These are phyloP conservation scores for Dicerorhinus sumatrensis DNA, from an alignment of 2,113 vertebrate genomes.

Conservation along the genomic window DNA sequence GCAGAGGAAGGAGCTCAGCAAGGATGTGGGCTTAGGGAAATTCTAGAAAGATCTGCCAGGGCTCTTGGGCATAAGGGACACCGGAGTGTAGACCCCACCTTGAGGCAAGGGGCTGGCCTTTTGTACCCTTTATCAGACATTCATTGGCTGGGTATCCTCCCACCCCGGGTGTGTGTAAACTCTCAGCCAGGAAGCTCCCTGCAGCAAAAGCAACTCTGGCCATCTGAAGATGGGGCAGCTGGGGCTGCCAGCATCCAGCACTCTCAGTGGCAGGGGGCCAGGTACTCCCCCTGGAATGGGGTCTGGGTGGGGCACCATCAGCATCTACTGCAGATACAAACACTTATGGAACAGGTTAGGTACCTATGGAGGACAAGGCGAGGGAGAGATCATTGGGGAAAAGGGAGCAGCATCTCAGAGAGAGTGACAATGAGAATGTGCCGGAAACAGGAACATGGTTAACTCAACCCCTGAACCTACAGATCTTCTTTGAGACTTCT, in stretches of 20 bases:
- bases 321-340: neutral
- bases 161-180: neutral
- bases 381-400: rapidly evolving
- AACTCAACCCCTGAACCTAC: neutral
- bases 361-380: rapidly evolving
- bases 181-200: neutral
- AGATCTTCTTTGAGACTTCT: neutral
- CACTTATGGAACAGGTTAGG: neutral
- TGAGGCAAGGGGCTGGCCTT: neutral
- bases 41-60: neutral
- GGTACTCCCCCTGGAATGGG: neutral
- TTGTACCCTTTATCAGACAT: neutral
- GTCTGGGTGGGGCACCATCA: neutral
- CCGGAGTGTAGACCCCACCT: neutral
- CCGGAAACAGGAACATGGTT: neutral
- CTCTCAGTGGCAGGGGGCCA: rapidly evolving
- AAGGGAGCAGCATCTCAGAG: neutral
- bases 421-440: rapidly evolving
- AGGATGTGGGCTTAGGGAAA: neutral
- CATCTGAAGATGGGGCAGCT: neutral
- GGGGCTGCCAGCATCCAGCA: neutral
- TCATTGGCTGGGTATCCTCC: neutral
- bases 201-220: too few species aligned
- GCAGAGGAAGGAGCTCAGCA: neutral
- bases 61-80: neutral